Conservation (phyloP, 2,888 invertebrate genomes). For the Drosophila birchii region DNA sequence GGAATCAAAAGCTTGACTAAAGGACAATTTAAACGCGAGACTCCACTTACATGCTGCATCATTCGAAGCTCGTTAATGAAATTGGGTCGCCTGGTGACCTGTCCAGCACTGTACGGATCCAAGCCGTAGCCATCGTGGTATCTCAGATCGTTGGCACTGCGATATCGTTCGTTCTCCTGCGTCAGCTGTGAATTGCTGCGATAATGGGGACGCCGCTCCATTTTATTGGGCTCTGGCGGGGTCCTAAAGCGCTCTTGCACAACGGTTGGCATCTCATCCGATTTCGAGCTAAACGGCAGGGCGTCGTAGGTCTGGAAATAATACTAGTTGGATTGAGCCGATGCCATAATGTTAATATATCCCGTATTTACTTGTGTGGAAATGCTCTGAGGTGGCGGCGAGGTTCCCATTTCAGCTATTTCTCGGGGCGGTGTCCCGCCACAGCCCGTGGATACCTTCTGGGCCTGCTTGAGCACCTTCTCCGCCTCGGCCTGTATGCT, state of each 20-base stretch:
- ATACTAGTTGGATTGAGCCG: not conserved
- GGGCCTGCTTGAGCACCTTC: constrained; percentile 68
- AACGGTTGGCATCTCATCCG: constrained; percentile 34
- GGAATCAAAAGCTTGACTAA: not conserved
- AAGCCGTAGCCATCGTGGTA: constrained; percentile 79
- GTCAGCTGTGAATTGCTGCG: constrained; percentile 67
- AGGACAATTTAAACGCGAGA: not conserved
- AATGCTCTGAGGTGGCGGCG: constrained; percentile 94
- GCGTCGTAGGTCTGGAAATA: constrained; percentile 86
- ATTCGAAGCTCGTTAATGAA: constrained; percentile 71
- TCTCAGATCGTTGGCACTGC: constrained; percentile 85
- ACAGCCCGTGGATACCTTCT: constrained; percentile 87
- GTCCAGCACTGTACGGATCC: constrained; percentile 38
- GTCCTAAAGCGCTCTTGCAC: constrained; percentile 44
- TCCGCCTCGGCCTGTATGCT: constrained; percentile 83
- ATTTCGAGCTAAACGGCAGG: constrained; percentile 56
- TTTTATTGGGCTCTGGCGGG: constrained; percentile 60
- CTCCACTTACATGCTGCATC: constrained; percentile 75
- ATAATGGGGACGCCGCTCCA: constrained; percentile 69
- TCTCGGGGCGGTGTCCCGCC: constrained; percentile 88
- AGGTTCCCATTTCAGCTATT: constrained; percentile 90
- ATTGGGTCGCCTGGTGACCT: constrained; percentile 68
- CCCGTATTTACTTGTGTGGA: constrained; percentile 90
- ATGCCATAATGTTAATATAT: not conserved
- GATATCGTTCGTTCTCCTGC: constrained; percentile 81